Conservation (phyloP, 2,797 vertebrate genomes). For the Crocidura indochinensis region DNA sequence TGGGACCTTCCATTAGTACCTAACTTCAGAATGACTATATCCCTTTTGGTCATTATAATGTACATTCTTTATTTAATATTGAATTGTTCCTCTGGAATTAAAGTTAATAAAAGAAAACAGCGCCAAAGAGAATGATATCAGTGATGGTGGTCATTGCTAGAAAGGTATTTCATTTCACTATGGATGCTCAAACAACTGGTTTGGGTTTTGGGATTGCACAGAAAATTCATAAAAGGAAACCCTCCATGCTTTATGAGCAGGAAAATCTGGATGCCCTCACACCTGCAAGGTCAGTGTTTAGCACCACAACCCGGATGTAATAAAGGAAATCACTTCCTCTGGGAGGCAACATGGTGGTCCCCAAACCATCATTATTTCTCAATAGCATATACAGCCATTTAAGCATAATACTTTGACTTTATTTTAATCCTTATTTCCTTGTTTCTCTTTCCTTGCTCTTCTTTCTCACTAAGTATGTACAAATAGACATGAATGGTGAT, state of each 20-base stretch:
- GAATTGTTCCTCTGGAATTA: conserved; percentile 12
- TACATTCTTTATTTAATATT: neutral
- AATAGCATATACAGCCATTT: neutral
- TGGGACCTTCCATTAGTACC: no score
- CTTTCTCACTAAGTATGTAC: neutral
- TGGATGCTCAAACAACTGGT: neutral
- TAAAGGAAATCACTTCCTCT: neutral
- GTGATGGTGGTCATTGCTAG: neutral
- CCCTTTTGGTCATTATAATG: neutral
- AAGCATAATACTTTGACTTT: neutral
- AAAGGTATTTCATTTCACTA: conserved; percentile 6
- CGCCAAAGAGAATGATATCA: neutral
- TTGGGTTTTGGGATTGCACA: neutral
- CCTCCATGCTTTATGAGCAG: neutral
- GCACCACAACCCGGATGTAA: neutral
- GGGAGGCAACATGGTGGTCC: neutral
- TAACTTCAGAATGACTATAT: neutral
- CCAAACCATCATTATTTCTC: neutral
- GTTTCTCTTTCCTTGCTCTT: neutral
- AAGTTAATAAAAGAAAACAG: neutral
- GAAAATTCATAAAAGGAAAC: neutral
- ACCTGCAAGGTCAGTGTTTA: no score
- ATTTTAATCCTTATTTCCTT: neutral
- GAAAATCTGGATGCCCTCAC: neutral
- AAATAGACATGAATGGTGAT: neutral